Base-by-base conservation (phyloP, 1,140 invertebrate species). In the Leptopilina clavipes region DNA sequence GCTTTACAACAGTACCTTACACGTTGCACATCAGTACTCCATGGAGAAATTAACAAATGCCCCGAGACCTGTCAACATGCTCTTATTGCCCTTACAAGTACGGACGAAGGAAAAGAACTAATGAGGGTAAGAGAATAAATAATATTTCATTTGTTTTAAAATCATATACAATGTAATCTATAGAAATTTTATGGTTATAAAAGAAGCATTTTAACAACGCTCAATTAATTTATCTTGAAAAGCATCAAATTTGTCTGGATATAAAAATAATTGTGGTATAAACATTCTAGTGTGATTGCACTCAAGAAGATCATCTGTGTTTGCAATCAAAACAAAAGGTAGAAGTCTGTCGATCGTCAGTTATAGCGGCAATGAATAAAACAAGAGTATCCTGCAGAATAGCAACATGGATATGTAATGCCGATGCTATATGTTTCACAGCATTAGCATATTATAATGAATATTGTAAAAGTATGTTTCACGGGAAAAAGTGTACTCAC, bases 401-500 rank as follows among this genome's bases (percentile, higher is more conserved):
- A 7, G 95, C 95, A 0, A 94, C 95, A 76, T 93, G 93, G 90
- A 96, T 97, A 79, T 97, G 96, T 86, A 90, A 92, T 1, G 95
- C 95, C 0, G 95, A 97, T 84, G 90, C 93, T 0, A 90, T 93
- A 6, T 96, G 96, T 85, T 92, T 93, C 9, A 95, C 93, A 0
- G 96, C 95, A 0, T 89, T 96, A 0, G 91, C 92, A 25, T 97
- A 94, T 90, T 96, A 96, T 85, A 92, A 94, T 80, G 89, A 90
- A 7, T 90, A 93, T 80, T 97, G 95, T 86, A 91, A 92, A 40
- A 92, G 92, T 65, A 95, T 96, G 93, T 96, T 96, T 86, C 90
- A 92, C 52, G 95, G 95, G 0, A 93, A 92, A 81, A 95, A 94
- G 83, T 97, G 95, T 88, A 94, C 94, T 6, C 91, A 91, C 43